These are phyloP conservation scores for Eilema sororculum DNA, from an alignment of 2,888 invertebrate genomes.

Conservation along the genomic window DNA sequence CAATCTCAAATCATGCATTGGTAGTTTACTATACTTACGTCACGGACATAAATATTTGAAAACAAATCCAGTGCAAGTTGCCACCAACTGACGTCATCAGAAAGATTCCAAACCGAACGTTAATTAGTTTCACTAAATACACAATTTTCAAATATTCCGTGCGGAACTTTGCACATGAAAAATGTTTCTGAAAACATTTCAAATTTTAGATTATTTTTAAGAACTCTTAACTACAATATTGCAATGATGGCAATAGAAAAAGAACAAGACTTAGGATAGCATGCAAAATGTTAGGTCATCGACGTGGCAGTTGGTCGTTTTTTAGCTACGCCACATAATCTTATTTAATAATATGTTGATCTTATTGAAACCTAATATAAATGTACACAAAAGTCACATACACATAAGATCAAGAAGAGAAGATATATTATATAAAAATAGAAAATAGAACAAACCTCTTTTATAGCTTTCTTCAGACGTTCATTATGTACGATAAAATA, in stretches of 20 bases:
- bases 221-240: too few species aligned
- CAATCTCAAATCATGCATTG: too few species aligned
- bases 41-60: not conserved
- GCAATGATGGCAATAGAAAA: too few species aligned
- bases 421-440: too few species aligned
- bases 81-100: not conserved
- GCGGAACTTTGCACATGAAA: not conserved
- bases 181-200: not conserved
- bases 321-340: too few species aligned
- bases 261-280: too few species aligned
- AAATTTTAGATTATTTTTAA: not conserved
- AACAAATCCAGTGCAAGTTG: not conserved
- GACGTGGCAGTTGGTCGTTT: not conserved
- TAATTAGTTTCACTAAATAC: not conserved
- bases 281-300: not conserved
- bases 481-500: constrained; percentile 87
- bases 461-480: constrained; percentile 54
- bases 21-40: not conserved
- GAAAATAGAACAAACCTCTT: constrained; percentile 45
- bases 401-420: too few species aligned
- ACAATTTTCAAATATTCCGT: constrained; percentile 7
- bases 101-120: not conserved
- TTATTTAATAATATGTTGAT: too few species aligned
- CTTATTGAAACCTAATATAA: not conserved
- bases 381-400: too few species aligned